Percentiles rank a stretch among this genome's conserved stretches.
Evolutionary conservation across 2,797 vertebrate genomes (phyloP).

Genomic region (Todus mexicanus): DNA sequence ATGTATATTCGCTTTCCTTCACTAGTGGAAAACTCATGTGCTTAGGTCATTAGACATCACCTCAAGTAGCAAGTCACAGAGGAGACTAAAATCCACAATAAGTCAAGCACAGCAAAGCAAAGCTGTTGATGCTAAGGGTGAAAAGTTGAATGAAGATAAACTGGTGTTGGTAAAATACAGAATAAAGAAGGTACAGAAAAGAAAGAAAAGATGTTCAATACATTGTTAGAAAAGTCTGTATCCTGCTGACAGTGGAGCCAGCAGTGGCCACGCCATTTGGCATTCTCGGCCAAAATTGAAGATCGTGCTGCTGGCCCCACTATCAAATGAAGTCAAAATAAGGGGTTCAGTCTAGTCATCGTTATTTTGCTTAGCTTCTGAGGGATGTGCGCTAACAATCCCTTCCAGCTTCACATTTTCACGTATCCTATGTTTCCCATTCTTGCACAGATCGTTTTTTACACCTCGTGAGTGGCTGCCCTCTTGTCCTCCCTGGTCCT

Average conservation of each 20-base stretch:
- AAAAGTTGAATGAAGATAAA: not conserved
- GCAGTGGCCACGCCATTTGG: not conserved
- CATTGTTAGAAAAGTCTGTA: not conserved
- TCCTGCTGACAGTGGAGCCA: not conserved
- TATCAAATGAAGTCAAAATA: not conserved
- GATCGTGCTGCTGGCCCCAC: not conserved
- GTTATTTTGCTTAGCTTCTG: not conserved
- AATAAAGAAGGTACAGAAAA: not conserved
- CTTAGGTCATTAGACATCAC: not conserved
- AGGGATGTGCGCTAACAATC: not conserved
- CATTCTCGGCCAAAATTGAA: not conserved
- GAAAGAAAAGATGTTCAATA: not conserved
- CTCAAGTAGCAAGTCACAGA: not conserved
- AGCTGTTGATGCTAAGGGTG: not conserved
- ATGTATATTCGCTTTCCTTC: not conserved
- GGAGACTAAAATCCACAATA: not conserved
- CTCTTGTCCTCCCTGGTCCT: not conserved
- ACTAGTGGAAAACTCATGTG: not conserved
- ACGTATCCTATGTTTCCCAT: accelerated
- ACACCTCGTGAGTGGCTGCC: not conserved
- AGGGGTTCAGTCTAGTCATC: not conserved
- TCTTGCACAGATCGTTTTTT: not conserved
- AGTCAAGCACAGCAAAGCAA: not conserved
- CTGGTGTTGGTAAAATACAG: not conserved
- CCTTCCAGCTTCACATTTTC: not conserved